Percentiles rank a stretch among this genome's conserved stretches.
These are phyloP conservation scores for Stenchaetothrips biformis DNA, from an alignment of 2,888 invertebrate species.

Conservation along the genomic window DNA sequence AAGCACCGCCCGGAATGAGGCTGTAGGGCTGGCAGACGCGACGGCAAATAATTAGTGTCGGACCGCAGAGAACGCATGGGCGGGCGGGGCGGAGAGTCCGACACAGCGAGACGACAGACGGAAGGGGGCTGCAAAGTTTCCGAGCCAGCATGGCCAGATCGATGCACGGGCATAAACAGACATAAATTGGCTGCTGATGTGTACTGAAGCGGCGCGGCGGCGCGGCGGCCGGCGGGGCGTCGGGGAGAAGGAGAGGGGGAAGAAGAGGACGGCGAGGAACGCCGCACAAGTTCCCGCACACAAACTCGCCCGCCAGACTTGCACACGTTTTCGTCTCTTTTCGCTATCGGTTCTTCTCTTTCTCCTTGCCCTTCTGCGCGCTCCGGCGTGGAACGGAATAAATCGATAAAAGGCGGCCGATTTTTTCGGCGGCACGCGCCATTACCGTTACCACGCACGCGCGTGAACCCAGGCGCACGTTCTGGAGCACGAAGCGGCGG, in stretches of 20 bases:
- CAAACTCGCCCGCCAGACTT: not conserved
- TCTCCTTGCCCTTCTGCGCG: no score
- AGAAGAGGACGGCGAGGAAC: not conserved
- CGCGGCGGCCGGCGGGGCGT: not conserved
- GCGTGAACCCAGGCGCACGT: no score
- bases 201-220: not conserved
- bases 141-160: not conserved
- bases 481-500: not conserved
- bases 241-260: not conserved
- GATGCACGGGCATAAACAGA: conserved; percentile 20
- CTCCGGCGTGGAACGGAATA: not conserved
- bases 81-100: not conserved
- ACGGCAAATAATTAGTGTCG: no score
- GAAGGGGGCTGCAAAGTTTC: not conserved
- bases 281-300: not conserved
- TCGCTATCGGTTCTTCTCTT: not conserved
- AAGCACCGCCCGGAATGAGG: no score
- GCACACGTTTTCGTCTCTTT: not conserved
- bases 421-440: not conserved
- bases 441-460: not conserved
- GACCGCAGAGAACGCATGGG: no score
- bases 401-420: not conserved
- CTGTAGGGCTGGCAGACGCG: no score
- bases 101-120: not conserved
- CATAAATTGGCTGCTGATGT: not conserved